Percentiles rank a stretch among this genome's conserved stretches.
These are phyloP conservation scores for Puntigrus tetrazona DNA, from an alignment of 2,113 vertebrate genomes.

Conservation along the genomic window DNA sequence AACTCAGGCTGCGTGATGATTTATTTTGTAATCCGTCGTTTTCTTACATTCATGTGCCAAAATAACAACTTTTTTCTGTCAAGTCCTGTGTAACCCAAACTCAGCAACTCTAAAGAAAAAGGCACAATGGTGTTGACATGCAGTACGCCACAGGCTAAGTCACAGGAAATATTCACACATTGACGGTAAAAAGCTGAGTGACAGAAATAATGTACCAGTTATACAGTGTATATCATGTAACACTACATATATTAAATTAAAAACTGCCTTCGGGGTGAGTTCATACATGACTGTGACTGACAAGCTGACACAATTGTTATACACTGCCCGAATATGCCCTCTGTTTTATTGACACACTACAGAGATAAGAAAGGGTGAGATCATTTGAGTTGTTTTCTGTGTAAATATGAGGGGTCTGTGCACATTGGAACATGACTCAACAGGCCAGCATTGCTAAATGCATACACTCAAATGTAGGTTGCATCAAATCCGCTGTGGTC, in stretches of 20 bases:
- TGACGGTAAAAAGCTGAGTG: not conserved
- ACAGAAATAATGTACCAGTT: not conserved
- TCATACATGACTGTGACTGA: not conserved
- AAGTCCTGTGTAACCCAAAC: not conserved
- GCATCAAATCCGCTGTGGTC: not conserved
- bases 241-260: not conserved
- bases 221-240: not conserved
- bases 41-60: not conserved
- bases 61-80: not conserved
- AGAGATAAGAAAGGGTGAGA: slow-evolving; percentile 14
- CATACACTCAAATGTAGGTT: not conserved
- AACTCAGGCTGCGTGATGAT: not conserved
- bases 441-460: slow-evolving; percentile 12
- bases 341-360: slow-evolving; percentile 13
- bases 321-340: slow-evolving; percentile 12
- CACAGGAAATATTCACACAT: slow-evolving; percentile 13
- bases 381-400: slow-evolving; percentile 16
- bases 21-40: not conserved
- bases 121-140: not conserved
- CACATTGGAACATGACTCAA: slow-evolving; percentile 27
- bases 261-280: not conserved
- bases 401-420: slow-evolving; percentile 24
- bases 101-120: not conserved
- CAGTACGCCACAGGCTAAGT: not conserved
- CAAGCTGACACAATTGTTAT: slow-evolving; percentile 14